Evolutionary conservation across 2,888 invertebrate species (phyloP), one percentile per base, ranked within the genome.

Genomic region (Acanthosepion lycidas): DNA sequence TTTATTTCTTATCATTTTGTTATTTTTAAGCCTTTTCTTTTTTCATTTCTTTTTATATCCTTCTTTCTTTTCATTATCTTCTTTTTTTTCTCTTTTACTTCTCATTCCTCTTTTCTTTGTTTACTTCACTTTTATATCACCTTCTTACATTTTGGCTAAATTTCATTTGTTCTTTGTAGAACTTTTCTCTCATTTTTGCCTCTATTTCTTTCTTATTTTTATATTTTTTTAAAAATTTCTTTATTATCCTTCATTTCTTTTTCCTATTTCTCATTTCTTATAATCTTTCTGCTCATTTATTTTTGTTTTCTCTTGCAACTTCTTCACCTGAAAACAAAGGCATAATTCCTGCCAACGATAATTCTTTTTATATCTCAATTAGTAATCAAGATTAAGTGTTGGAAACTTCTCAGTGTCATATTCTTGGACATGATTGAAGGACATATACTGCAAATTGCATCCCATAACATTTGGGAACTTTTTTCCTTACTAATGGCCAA

Each of bases 341-440:
- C 78, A 78, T 78, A 78, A 78, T 78, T 78, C 78, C 78, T 78
- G 78, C 78, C 18, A 78, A 33, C 78, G 33, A 78, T 78, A 78
- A 78, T 78, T 78, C 78, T 78, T 78, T 78, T 78, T 78, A n/a
- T 78, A 78, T 78, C 78, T 33, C 78, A 78, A 78, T 78, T 78
- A 78, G 78, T 78, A 78, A 78, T 78, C n/a, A 78, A n/a, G 78
- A 78, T 78, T 78, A 78, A 78, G 78, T 78, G 78, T 78, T n/a
- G 78, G 78, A 78, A 78, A n/a, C n/a, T 78, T 78, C 78, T 78
- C n/a, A n/a, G n/a, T 78, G 78, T 78, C 78, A 78, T 78, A 78
- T 78, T 78, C 78, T 78, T 78, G 78, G 78, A 78, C 78, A 78
- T 78, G n/a, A 78, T 78, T n/a, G n/a, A 78, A 78, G 78, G n/a